Conservation (phyloP, 2,888 invertebrate species). For the Orthosia cruda region DNA sequence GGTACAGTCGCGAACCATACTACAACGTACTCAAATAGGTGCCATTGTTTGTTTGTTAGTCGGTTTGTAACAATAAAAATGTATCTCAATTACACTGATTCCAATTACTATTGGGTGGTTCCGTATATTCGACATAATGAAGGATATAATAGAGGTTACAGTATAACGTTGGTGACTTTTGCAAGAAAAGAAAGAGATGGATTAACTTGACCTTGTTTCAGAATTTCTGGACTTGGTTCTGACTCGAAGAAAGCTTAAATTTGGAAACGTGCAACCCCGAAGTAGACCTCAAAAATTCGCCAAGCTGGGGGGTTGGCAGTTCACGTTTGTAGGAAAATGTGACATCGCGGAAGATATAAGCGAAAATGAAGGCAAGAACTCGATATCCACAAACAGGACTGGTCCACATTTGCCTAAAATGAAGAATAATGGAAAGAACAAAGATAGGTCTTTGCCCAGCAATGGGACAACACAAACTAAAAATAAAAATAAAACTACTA, state of each 20-base stretch:
- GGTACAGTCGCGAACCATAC: slow-evolving; percentile 52
- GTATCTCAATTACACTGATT: background rate
- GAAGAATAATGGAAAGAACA: no score
- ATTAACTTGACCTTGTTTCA: background rate
- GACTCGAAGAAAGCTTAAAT: background rate
- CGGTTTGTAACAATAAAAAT: slow-evolving; percentile 10
- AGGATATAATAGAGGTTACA: no score
- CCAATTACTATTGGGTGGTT: background rate
- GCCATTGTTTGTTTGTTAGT: slow-evolving; percentile 48
- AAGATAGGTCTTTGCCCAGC: no score
- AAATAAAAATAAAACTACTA: no score
- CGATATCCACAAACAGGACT: no score
- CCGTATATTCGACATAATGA: background rate
- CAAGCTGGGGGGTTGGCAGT: no score
- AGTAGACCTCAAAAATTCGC: background rate
- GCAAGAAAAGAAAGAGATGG: background rate
- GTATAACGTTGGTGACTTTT: background rate
- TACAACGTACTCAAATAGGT: slow-evolving; percentile 46
- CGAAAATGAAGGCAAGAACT: no score
- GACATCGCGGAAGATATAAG: no score
- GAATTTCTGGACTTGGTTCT: background rate
- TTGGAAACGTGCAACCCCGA: background rate
- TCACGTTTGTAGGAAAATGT: no score
- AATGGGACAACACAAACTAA: no score
- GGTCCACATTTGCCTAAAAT: no score